phyloP scores from a whole-genome alignment of 2,113 vertebrate species.

The Ageneiosus marmoratus region DNA sequence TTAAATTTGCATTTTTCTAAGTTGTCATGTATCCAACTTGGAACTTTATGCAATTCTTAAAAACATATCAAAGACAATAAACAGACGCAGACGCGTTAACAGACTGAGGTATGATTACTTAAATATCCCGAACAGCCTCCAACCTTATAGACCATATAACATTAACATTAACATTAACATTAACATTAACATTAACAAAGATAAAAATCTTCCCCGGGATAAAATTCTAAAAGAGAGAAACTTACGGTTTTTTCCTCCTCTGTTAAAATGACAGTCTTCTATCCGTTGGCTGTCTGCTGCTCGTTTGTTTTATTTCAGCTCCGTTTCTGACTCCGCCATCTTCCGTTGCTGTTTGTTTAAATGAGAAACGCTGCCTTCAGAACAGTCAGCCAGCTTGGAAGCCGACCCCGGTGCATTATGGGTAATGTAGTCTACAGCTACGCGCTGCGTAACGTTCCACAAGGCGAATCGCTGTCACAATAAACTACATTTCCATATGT shows the following conservation, averaged over 20 bases:
- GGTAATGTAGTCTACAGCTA: slow-evolving; percentile 60
- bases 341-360: slow-evolving; percentile 80
- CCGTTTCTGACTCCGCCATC: slow-evolving; percentile 80
- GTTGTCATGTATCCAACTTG: too few relatives aligned
- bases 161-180: background rate
- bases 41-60: background rate
- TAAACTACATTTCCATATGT: slow-evolving; percentile 71
- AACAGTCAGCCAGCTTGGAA: slow-evolving; percentile 75
- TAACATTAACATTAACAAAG: background rate
- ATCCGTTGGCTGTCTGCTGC: background rate
- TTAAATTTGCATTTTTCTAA: background rate
- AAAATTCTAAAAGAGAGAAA: background rate
- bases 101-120: background rate
- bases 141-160: background rate
- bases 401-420: slow-evolving; percentile 66
- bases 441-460: background rate
- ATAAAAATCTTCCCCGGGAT: background rate
- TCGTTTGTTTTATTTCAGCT: background rate
- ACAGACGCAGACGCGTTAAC: background rate
- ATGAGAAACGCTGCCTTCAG: slow-evolving; percentile 78
- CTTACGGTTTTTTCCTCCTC: background rate
- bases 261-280: too few relatives aligned
- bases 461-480: slow-evolving; percentile 23
- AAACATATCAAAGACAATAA: background rate
- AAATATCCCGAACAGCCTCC: background rate